Evolutionary conservation across 1,140 invertebrate genomes (phyloP).

Genomic region (Sycophila sp.): DNA sequence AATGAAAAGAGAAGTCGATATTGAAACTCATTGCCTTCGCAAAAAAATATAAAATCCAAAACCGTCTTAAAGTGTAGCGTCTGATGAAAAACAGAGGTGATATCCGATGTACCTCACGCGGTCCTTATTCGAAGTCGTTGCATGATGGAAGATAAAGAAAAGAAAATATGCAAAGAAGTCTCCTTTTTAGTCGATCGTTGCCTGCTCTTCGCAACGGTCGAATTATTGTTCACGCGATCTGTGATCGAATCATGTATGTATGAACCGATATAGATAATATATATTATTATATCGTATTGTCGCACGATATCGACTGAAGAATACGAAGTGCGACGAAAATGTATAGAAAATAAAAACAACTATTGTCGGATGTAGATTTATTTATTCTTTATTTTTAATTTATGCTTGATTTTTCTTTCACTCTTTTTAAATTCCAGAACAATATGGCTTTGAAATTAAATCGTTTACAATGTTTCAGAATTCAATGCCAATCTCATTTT

Average conservation of each 20-base stretch:
- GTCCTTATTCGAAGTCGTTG: background rate
- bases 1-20: too few relatives aligned
- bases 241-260: slow-evolving; percentile 16
- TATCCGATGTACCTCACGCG: background rate
- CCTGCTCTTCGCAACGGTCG: background rate
- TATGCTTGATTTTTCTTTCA: background rate
- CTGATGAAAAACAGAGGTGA: background rate
- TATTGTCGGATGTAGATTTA: slow-evolving; percentile 4
- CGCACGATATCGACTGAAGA: background rate
- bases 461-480: too few relatives aligned
- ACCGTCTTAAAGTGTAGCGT: background rate
- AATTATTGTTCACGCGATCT: slow-evolving; percentile 11
- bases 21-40: too few relatives aligned
- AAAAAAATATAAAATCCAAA: background rate
- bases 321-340: slow-evolving; percentile 17
- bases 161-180: background rate
- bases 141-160: background rate
- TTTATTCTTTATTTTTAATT: slow-evolving; percentile 15
- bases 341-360: slow-evolving; percentile 18
- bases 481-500: too few relatives aligned
- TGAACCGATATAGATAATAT: slow-evolving; percentile 3
- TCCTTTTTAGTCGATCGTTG: background rate
- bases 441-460: too few relatives aligned
- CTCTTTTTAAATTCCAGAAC: slow-evolving; percentile 7
- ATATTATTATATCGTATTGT: slow-evolving; percentile 5